These are phyloP conservation scores for Alces alces DNA, from an alignment of 2,113 vertebrate genomes.

Conservation along the genomic window DNA sequence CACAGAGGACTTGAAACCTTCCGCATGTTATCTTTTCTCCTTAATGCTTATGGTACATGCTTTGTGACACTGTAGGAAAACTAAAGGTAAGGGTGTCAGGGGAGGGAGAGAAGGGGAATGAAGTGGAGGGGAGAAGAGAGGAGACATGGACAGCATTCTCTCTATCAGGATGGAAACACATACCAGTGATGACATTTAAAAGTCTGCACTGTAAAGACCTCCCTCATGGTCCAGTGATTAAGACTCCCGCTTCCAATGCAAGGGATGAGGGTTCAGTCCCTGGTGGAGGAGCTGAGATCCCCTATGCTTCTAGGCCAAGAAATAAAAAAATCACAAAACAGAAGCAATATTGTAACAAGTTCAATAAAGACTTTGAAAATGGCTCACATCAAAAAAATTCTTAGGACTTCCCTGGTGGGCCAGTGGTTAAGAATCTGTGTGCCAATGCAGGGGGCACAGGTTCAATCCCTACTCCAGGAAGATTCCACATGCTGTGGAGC, in stretches of 20 bases:
- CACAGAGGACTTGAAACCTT: not conserved
- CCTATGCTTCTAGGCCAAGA: not conserved
- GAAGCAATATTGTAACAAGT: not conserved
- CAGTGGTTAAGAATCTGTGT: not conserved
- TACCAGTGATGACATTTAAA: not conserved
- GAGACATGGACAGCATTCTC: not conserved
- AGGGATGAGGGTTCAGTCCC: not conserved
- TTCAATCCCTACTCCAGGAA: not conserved
- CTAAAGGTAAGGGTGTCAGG: not conserved
- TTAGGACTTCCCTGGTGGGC: not conserved
- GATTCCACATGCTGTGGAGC: not conserved
- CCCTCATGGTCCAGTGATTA: not conserved
- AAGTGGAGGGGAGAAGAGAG: not conserved
- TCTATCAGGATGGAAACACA: not conserved
- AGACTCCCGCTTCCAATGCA: not conserved
- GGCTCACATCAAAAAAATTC: not conserved
- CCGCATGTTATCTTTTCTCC: not conserved
- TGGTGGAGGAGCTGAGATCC: not conserved
- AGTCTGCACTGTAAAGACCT: not conserved
- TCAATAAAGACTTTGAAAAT: not conserved
- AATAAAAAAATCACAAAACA: not conserved
- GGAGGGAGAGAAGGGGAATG: not conserved
- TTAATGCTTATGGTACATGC: not conserved
- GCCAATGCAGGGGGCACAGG: not conserved
- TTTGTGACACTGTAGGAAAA: not conserved